Evolutionary conservation across 2,888 invertebrate genomes (phyloP).

Genomic region (Pherbina coryleti): DNA sequence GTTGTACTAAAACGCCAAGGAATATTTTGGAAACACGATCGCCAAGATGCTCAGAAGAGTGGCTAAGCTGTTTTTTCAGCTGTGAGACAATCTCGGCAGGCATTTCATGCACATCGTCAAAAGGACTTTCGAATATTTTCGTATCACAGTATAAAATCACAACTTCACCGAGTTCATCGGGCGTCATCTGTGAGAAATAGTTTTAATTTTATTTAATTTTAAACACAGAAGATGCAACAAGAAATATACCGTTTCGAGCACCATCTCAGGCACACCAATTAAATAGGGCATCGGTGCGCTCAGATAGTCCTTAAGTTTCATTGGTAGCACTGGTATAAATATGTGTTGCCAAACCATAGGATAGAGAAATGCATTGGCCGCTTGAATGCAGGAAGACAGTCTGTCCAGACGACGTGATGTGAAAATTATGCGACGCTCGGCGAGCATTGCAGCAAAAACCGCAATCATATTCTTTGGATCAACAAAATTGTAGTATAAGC

Average conservation of each 20-base stretch:
- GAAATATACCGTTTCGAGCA: constrained; percentile 73
- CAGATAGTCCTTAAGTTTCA: constrained; percentile 88
- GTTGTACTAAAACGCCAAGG: constrained; percentile 86
- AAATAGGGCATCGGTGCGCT: constrained; percentile 98
- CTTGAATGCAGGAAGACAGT: constrained; percentile 93
- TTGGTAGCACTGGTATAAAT: constrained; percentile 94
- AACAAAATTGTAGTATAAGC: constrained; percentile 98
- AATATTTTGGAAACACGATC: constrained; percentile 95
- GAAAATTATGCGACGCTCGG: constrained; percentile 93
- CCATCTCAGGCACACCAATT: constrained; percentile 91
- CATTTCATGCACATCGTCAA: constrained; percentile 89
- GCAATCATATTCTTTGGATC: constrained; percentile 95
- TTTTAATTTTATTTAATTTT: neutral
- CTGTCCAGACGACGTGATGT: constrained; percentile 90
- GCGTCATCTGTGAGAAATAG: constrained; percentile 70
- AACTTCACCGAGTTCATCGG: constrained; percentile 91
- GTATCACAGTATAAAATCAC: constrained; percentile 94
- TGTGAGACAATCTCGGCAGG: constrained; percentile 88
- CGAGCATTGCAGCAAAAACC: constrained; percentile 94
- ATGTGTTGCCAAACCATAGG: constrained; percentile 99
- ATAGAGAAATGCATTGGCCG: constrained; percentile 93
- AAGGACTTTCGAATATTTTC: constrained; percentile 87
- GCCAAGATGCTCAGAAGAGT: constrained; percentile 78
- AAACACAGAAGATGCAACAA: neutral
- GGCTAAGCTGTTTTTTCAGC: constrained; percentile 67